Evolutionary conservation across 1,140 invertebrate species (phyloP).

Genomic region (Pogonus chalceus): DNA sequence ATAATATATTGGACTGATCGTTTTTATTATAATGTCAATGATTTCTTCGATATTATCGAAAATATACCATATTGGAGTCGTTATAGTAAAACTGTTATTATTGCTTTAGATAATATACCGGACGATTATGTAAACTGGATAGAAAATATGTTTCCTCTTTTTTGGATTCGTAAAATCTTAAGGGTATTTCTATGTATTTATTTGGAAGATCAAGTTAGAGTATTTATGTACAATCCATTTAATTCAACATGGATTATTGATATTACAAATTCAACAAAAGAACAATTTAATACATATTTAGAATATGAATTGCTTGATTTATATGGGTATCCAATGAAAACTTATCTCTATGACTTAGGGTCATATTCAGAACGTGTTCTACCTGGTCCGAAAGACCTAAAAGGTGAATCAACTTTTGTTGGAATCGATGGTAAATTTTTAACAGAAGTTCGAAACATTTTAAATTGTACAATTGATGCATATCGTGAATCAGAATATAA

Average conservation of each 20-base stretch:
- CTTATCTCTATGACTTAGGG: not conserved
- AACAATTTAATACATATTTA: not conserved
- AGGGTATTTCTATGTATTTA: not conserved
- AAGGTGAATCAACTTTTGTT: not conserved
- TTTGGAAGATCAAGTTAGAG: not conserved
- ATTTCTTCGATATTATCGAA: not conserved
- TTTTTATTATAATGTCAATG: not conserved
- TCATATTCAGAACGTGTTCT: not conserved
- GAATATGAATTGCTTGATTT: not conserved
- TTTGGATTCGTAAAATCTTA: conserved; percentile 5
- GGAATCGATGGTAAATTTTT: not conserved
- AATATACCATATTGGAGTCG: not conserved
- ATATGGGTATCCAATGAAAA: not conserved
- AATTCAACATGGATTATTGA: not conserved
- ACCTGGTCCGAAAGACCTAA: not conserved
- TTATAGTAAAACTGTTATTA: not conserved
- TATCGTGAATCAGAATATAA: no score
- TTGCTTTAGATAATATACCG: not conserved
- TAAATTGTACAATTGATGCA: not conserved
- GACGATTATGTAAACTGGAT: not conserved
- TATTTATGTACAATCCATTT: not conserved
- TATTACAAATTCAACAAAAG: not conserved
- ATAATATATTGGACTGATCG: not conserved
- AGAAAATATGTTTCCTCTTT: not conserved
- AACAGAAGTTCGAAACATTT: not conserved